Base-by-base conservation (phyloP, 2,797 vertebrate species). In the Syndactyla subalaris region DNA sequence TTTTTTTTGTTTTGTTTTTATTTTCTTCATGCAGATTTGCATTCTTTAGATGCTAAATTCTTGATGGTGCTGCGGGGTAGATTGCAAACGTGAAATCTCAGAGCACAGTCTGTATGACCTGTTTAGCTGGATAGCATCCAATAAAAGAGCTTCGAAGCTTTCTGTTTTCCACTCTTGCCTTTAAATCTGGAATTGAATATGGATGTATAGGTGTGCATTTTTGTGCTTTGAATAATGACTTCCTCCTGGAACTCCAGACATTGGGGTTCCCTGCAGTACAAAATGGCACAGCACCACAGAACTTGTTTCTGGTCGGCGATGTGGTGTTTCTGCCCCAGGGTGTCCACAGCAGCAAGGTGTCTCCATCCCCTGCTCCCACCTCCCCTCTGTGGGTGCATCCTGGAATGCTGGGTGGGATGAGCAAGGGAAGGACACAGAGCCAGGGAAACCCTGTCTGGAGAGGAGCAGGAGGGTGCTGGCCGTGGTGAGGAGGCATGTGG, bases 401-500 rank as follows among this genome's bases (percentile, higher is more conserved):
- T 1, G 1, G 55, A 19, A 7, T 2, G 0, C 16, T 7, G 49
- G 11, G 23, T 27, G 32, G 51, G 46, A 8, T 2, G 21, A 30
- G 19, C 1, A 10, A 39, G 65, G 46, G 26, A 34, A 9, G 43
- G 24, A 20, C 24, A 3, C 2, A 5, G 43, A 58, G 12, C 23
- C 0, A 5, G 9, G 51, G 26, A 20, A 46, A 1, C 19, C 2
- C 5, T 0, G 0, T 7, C 29, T 43, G 48, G 11, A 1, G 5
- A 22, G 61, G 43, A 71, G 22, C 4, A 4, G 19, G 23, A 14
- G 38, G 20, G 8, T 20, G 32, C 54, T 55, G 10, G 12, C 3
- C 20, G 30, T 2, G 3, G 36, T 10, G 46, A 38, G 68, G 29
- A 36, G 29, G 43, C 21, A 38, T 61, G 12, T 21, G 19, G 16